A percentile compares a stretch with the other conserved stretches of the same genome.
phyloP scores from a whole-genome alignment of 2,113 vertebrate species.

The Aleadryas rufinucha region DNA sequence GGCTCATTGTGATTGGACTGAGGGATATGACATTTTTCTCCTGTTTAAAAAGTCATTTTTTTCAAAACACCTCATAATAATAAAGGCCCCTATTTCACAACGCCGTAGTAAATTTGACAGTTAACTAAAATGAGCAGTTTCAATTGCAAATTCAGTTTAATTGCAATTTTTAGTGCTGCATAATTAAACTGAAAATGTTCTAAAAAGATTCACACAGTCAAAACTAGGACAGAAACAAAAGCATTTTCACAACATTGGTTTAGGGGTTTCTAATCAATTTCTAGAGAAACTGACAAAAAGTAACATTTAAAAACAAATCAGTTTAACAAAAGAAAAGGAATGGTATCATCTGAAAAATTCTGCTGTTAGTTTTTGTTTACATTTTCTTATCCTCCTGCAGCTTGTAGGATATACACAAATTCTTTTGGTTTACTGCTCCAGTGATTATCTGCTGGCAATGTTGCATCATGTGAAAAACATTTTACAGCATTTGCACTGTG shows the following conservation, averaged over 20 bases:
- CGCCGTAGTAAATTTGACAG: constrained; percentile 38
- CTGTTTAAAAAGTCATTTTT: constrained; percentile 4
- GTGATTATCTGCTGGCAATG: constrained; percentile 52
- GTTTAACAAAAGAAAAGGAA: constrained; percentile 5
- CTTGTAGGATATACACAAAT: constrained; percentile 38
- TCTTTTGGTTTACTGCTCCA: constrained; percentile 59
- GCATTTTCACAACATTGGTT: neutral
- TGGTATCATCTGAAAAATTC: constrained; percentile 4
- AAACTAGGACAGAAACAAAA: constrained; percentile 45
- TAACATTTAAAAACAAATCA: neutral
- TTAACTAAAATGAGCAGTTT: constrained; percentile 63
- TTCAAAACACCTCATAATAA: constrained; percentile 43
- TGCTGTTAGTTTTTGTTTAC: constrained; percentile 47
- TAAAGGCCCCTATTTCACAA: constrained; percentile 29
- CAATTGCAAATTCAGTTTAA: constrained; percentile 66
- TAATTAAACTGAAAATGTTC: constrained; percentile 61
- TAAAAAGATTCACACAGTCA: constrained; percentile 2
- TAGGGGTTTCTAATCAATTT: neutral
- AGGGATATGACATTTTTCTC: neutral
- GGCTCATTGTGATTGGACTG: neutral
- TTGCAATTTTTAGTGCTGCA: constrained; percentile 62
- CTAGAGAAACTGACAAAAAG: constrained; percentile 3
- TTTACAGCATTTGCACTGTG: constrained; percentile 30
- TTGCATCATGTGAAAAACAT: constrained; percentile 44
- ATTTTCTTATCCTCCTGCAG: constrained; percentile 45